Conservation (phyloP, 2,888 invertebrate species). For the Tubulanus polymorphus region DNA sequence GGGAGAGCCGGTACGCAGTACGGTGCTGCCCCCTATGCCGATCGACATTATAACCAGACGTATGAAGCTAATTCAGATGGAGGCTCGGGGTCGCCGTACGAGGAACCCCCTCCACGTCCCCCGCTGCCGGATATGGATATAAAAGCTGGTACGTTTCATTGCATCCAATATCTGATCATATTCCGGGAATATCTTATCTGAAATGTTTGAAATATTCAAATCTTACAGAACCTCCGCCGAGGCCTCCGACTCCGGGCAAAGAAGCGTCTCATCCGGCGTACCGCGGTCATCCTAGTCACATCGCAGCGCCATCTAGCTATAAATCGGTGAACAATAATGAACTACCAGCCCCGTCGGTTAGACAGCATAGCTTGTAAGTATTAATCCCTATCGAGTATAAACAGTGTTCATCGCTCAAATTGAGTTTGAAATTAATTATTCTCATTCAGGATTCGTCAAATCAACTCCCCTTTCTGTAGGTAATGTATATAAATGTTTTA, state of each 20-base stretch:
- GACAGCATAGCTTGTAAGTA: no score
- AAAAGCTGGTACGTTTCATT: constrained; percentile 1
- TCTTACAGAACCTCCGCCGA: background rate
- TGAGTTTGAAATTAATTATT: no score
- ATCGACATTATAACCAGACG: background rate
- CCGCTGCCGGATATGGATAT: constrained; percentile 31
- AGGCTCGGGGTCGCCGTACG: constrained; percentile 9
- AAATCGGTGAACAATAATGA: no score
- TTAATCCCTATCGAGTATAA: no score
- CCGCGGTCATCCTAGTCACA: no score
- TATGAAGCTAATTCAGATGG: background rate
- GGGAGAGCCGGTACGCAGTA: background rate
- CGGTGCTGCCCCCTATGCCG: no score
- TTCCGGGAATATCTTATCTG: background rate
- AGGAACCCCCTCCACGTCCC: constrained; percentile 37
- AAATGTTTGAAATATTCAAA: background rate
- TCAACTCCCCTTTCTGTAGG: no score
- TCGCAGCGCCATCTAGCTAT: no score
- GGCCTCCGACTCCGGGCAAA: constrained; percentile 26
- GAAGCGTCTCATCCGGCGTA: constrained; percentile 20
- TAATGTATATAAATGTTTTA: no score
- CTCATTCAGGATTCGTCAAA: no score
- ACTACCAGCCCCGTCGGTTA: no score
- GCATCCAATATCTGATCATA: background rate
- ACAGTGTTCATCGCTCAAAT: no score